Evolutionary conservation across 2,888 invertebrate genomes (phyloP).

Genomic region (Leptopilina myrica): DNA sequence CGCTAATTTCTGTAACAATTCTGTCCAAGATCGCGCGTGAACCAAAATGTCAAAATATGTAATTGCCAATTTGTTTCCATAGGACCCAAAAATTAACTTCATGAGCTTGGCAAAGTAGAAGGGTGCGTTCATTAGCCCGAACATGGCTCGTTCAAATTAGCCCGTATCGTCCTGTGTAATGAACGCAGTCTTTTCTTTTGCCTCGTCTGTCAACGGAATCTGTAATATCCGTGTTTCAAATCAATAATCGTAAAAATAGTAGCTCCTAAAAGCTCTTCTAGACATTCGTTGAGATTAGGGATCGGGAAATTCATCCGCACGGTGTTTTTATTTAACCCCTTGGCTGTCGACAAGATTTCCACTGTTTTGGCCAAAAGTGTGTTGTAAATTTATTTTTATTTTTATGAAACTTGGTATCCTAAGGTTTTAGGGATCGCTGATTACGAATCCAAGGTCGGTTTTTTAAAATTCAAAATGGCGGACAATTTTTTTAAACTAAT

Average conservation of each 20-base stretch:
- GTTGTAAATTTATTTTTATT: too few species aligned
- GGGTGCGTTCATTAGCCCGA: constrained; percentile 63
- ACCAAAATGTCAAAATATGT: constrained; percentile 37
- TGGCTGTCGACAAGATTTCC: too few species aligned
- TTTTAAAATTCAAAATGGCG: too few species aligned
- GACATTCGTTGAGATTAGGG: constrained; percentile 45
- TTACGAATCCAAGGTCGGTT: too few species aligned
- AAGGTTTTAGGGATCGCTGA: too few species aligned
- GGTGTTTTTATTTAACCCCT: constrained; percentile 3
- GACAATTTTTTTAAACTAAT: too few species aligned
- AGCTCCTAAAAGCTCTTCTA: constrained; percentile 29
- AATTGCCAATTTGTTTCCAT: constrained; percentile 6
- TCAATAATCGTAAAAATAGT: constrained; percentile 40
- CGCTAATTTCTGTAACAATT: constrained; percentile 56
- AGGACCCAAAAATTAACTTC: not conserved
- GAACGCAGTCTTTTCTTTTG: constrained; percentile 52
- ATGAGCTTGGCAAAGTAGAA: constrained; percentile 55
- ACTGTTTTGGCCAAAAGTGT: too few species aligned
- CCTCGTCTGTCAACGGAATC: constrained; percentile 49
- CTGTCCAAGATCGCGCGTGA: constrained; percentile 46
- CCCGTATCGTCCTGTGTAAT: constrained; percentile 59
- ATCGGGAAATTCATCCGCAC: constrained; percentile 42
- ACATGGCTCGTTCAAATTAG: constrained; percentile 61
- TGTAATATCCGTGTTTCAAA: constrained; percentile 52
- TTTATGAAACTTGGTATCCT: too few species aligned